Conservation (phyloP, 2,113 vertebrate species). For the Perognathus longimembris region DNA sequence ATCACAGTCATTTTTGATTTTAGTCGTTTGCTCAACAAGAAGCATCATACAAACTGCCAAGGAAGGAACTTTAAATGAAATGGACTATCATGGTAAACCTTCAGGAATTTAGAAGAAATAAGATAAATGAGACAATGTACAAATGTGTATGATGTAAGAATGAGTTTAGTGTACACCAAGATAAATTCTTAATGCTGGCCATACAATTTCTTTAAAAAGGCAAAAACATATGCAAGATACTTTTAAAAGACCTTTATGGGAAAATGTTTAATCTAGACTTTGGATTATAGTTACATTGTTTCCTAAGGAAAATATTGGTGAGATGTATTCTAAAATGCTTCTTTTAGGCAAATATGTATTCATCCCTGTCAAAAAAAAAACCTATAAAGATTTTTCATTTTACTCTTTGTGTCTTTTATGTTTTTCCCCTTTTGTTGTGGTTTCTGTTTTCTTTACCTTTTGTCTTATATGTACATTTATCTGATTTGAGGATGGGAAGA, state of each 20-base stretch:
- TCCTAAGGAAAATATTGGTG: not conserved
- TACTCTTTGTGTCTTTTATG: no score
- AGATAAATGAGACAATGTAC: not conserved
- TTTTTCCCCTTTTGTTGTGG: no score
- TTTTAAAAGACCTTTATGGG: not conserved
- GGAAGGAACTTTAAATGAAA: slow-evolving; percentile 15
- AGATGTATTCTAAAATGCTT: not conserved
- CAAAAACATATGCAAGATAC: not conserved
- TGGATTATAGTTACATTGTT: slow-evolving; percentile 26
- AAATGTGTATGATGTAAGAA: not conserved
- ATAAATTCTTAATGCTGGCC: not conserved
- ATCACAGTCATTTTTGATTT: not conserved
- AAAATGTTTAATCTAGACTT: slow-evolving; percentile 31
- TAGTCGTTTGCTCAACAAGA: slow-evolving; percentile 33
- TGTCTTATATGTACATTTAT: no score
- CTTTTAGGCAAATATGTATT: slow-evolving; percentile 40
- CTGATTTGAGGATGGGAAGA: no score
- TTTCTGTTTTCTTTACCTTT: no score
- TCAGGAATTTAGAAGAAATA: slow-evolving; percentile 41
- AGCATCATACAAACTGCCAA: not conserved
- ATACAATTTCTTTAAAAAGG: slow-evolving; percentile 12
- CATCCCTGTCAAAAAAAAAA: slow-evolving; percentile 39
- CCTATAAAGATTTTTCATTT: not conserved
- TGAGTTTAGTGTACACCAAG: not conserved
- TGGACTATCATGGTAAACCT: not conserved